These are phyloP conservation scores for Apodemia duryi DNA, from an alignment of 2,888 invertebrate species.

Conservation along the genomic window DNA sequence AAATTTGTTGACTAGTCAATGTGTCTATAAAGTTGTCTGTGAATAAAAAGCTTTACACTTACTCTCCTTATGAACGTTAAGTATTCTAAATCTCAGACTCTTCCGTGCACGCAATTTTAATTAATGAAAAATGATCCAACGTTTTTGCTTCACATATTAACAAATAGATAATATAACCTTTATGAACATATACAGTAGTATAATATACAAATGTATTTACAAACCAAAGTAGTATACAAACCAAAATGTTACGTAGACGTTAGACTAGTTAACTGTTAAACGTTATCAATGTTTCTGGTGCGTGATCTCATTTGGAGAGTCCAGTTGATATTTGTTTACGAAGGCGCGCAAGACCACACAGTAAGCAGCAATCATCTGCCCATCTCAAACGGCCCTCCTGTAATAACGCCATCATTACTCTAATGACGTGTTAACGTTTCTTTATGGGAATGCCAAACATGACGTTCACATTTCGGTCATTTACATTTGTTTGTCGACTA, in stretches of 20 bases:
- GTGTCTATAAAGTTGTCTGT: no score
- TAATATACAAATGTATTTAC: neutral
- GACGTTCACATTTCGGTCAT: slow-evolving; percentile 78
- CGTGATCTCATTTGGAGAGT: slow-evolving; percentile 53
- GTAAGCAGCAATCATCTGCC: slow-evolving; percentile 67
- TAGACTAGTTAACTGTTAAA: slow-evolving; percentile 23
- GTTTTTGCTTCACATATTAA: no score
- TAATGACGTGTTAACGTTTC: slow-evolving; percentile 79
- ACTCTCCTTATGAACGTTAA: no score
- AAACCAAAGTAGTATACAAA: no score
- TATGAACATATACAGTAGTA: no score
- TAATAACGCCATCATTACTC: slow-evolving; percentile 78
- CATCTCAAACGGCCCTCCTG: slow-evolving; percentile 63
- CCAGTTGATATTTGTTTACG: slow-evolving; percentile 56
- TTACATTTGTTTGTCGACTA: slow-evolving; percentile 78
- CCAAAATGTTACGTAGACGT: slow-evolving; percentile 22
- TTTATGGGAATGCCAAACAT: slow-evolving; percentile 80
- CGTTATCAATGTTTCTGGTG: slow-evolving; percentile 37
- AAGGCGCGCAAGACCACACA: slow-evolving; percentile 69
- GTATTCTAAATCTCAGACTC: no score
- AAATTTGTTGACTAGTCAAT: no score
- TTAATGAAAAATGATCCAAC: no score
- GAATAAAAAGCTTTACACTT: no score
- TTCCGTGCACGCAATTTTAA: no score
- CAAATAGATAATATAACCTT: no score